Evolutionary conservation across 1,140 invertebrate species (phyloP), one percentile per base, ranked within the genome.

Genomic region (Thaumatotibia leucotreta): DNA sequence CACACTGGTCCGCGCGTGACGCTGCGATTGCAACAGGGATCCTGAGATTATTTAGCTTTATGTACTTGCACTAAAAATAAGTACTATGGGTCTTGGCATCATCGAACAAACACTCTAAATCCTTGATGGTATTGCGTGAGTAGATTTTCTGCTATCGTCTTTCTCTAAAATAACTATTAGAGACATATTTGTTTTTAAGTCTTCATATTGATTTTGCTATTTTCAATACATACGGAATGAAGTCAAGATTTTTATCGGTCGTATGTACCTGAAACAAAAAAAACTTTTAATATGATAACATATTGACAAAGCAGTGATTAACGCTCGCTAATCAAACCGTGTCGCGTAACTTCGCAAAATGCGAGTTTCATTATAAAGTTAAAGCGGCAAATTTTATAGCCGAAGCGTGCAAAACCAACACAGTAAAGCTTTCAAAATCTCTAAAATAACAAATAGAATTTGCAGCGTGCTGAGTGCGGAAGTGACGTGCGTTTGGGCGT

Each of bases 391-490:
- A 75, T 80, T 77, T 78, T 72, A 76, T 75, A 73, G 77, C 76
- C 74, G 68, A 63, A 70, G 65, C 70, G 66, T 63, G 67, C 68
- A 70, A 75, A 72, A 70, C 70, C 74, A 50, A 77, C 76, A 78
- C 68, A 69, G 75, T 69, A 72, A 76, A 76, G 76, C 78, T 80
- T 75, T 80, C 74, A 75, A 67, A 74, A 74, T 74, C 70, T 67
- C 68, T 73, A 61, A 73, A 77, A 80, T 74, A 77, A 77, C 70
- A 75, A 75, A 79, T 63, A 74, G 65, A 77, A 77, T 75, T 74
- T 74, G 52, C 29, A 65, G 29, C 64, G 49, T 58, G 65, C 49
- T 63, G 61, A 63, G 66, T 67, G 35, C 77, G 75, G 75, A 79
- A 72, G 77, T 63, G 73, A 69, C 70, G 74, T 76, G 70, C 70